Conservation (phyloP, 2,888 invertebrate species). For the Microctonus brassicae region DNA sequence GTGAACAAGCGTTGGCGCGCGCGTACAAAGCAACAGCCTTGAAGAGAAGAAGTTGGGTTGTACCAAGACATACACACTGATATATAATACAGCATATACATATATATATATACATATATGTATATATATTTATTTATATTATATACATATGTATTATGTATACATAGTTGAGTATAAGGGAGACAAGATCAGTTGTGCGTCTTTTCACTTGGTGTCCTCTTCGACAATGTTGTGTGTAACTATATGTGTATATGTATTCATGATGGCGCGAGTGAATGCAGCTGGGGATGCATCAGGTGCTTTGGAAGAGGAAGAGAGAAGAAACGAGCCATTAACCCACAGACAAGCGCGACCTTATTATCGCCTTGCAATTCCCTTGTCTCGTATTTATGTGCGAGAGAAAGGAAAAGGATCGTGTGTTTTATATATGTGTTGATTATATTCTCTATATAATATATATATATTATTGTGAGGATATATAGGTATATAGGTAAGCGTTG, state of each 20-base stretch:
- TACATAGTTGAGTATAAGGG: background rate
- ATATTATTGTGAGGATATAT: no score
- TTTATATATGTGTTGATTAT: background rate
- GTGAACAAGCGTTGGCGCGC: background rate
- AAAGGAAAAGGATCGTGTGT: slow-evolving; percentile 20
- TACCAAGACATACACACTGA: background rate
- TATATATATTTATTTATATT: no score
- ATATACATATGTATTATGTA: no score
- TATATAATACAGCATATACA: no score
- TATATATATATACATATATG: no score
- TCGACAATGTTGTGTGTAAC: background rate
- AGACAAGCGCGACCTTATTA: slow-evolving; percentile 35
- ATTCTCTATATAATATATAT: background rate
- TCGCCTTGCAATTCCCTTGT: slow-evolving; percentile 21
- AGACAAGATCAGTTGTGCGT: background rate
- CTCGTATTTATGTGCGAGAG: background rate
- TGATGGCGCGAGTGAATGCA: slow-evolving; percentile 31
- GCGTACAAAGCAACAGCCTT: background rate
- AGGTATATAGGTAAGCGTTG: no score
- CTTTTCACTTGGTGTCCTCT: slow-evolving; percentile 17
- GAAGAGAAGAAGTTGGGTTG: slow-evolving; percentile 3
- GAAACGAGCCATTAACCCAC: slow-evolving; percentile 32
- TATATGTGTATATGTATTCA: background rate
- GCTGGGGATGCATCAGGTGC: slow-evolving; percentile 35
- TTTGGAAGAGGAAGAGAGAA: slow-evolving; percentile 14